These are phyloP conservation scores for Boulengeromyrus knoepffleri DNA, from an alignment of 2,113 vertebrate genomes.

Conservation along the genomic window DNA sequence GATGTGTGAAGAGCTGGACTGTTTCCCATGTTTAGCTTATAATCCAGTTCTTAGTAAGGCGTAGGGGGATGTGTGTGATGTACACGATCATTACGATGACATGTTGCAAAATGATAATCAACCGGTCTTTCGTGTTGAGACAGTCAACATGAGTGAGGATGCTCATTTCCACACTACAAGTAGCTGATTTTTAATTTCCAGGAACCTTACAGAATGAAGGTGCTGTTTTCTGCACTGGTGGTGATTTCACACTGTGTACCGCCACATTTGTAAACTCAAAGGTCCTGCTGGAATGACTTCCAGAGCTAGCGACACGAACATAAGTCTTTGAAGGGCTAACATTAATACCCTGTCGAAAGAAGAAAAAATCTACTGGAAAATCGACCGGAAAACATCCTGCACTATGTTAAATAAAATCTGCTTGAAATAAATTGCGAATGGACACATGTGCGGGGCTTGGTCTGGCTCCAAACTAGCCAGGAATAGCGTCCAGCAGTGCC, in stretches of 20 bases:
- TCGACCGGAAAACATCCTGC: background rate
- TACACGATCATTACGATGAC: background rate
- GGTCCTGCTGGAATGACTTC: background rate
- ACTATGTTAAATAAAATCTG: slow-evolving; percentile 1
- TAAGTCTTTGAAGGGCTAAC: background rate
- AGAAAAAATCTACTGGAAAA: background rate
- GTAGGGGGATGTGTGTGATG: background rate
- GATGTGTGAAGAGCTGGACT: background rate
- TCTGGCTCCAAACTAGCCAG: background rate
- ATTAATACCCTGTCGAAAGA: background rate
- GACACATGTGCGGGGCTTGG: background rate
- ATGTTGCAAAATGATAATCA: background rate
- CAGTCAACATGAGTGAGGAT: background rate
- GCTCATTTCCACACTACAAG: background rate
- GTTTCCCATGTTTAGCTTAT: background rate
- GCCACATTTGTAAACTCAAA: background rate
- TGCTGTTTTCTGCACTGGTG: background rate
- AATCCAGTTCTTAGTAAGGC: background rate
- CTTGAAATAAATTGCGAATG: background rate
- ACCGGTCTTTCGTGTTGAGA: background rate
- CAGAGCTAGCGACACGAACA: background rate
- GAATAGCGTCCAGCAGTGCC: background rate
- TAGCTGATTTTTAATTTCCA: background rate
- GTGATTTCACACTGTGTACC: background rate
- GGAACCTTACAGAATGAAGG: background rate